Percentiles rank a stretch among this genome's conserved stretches.
Conservation (phyloP, 2,797 vertebrate species). For the Mionectes olivaceus region DNA sequence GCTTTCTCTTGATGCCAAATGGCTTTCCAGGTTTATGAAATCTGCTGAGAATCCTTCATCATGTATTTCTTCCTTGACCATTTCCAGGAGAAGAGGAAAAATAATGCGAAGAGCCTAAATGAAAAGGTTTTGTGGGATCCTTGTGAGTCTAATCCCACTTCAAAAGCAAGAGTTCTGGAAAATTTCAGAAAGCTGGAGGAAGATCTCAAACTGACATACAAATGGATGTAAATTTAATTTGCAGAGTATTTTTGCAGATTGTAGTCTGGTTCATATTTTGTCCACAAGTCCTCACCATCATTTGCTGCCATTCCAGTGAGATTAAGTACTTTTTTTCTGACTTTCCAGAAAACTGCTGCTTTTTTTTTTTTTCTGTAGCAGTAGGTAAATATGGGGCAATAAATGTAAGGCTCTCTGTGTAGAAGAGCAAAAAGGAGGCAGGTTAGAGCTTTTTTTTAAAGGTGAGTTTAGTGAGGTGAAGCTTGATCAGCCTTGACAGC, state of each 20-base stretch:
- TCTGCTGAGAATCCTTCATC: not conserved
- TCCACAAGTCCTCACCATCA: not conserved
- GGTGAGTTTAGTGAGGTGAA: not conserved
- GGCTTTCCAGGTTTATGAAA: not conserved
- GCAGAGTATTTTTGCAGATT: not conserved
- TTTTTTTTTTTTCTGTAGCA: not conserved
- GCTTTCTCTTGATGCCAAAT: not conserved
- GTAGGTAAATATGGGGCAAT: not conserved
- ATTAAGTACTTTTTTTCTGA: not conserved
- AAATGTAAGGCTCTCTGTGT: constrained; percentile 5
- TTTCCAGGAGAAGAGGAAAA: not conserved
- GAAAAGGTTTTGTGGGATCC: not conserved
- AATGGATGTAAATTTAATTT: not conserved
- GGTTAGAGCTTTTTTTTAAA: not conserved
- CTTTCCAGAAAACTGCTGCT: not conserved
- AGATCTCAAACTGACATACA: not conserved
- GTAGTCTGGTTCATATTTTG: not conserved
- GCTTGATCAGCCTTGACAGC: not conserved
- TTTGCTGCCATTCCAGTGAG: not conserved
- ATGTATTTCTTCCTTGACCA: not conserved
- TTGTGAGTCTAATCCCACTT: not conserved
- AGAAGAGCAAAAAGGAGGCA: not conserved
- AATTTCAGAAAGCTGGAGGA: not conserved
- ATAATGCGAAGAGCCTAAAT: not conserved
- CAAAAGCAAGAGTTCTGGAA: not conserved